Base-by-base conservation (phyloP, 2,888 invertebrate genomes). In the Drosophila longiperda region DNA sequence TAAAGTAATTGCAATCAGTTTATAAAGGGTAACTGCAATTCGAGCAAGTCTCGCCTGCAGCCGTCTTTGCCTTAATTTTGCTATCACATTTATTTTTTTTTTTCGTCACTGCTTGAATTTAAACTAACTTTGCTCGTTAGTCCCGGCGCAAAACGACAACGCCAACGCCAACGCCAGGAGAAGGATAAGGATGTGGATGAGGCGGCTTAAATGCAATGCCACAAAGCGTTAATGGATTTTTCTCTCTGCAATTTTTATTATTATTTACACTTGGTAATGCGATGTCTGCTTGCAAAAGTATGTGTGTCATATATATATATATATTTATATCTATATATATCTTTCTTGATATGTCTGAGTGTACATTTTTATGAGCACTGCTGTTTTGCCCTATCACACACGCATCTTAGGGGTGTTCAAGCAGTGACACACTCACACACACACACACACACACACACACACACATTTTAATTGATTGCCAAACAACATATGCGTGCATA, bases 201-300 rank as follows among this genome's bases (percentile, higher is more conserved):
- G 68, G 67, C 74, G 73, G 74, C 87, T 90, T 87, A 87, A 87
- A 89, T 87, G 87, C 87, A 90, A 80, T 90, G 78, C 88, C 88
- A 89, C 90, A 86, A 86, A 90, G 89, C 87, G 87, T 90, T 86
- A 86, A 86, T 86, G 85, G 89, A 88, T 90, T 87, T 79, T 84
- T 71, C 65, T 69, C 52, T 59, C 63, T 76, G 87, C 87, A 73
- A 83, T 83, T 90, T 89, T 80, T 79, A 77, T 88, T 90, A 86
- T 83, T 88, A 81, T 86, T 90, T 90, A 80, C 86, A 78, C 90
- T 86, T 79, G 75, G 89, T 74, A 85, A 75, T 83, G 80, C 72
- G 72, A 69, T 69, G 73, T 68, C 60, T 54, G 58, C 57, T 50
- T 52, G 45, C 58, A 65, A 42, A 40, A 58, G 32, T 20, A 12